These are phyloP conservation scores for Zhuqinia jingwanae DNA, from an alignment of 2,888 invertebrate species.

Conservation along the genomic window DNA sequence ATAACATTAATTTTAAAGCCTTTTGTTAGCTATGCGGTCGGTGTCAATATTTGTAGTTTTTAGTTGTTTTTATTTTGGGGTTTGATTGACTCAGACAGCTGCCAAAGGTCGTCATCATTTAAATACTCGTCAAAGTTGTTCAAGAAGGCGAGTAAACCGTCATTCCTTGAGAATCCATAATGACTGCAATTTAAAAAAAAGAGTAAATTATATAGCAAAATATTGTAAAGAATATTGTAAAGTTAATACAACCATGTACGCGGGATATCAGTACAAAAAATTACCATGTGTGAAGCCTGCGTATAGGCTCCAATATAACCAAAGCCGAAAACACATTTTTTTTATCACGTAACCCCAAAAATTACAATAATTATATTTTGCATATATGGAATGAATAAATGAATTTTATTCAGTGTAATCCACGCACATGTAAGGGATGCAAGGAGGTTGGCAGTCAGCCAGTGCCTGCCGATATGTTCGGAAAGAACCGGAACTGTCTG, in stretches of 20 bases:
- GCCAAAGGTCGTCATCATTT: constrained; percentile 99
- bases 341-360: not conserved
- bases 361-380: not conserved
- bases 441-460: constrained; percentile 97
- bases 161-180: constrained; percentile 96
- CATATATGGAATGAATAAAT: too few species aligned
- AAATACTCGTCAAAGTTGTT: constrained; percentile 97
- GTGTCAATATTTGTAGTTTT: not conserved
- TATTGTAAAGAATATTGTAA: constrained; percentile 65
- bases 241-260: not conserved
- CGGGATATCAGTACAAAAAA: not conserved
- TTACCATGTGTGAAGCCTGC: constrained; percentile 96
- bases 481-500: constrained; percentile 99
- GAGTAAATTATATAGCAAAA: constrained; percentile 22
- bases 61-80: constrained; percentile 86
- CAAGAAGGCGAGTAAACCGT: constrained; percentile 96
- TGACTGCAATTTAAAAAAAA: constrained; percentile 84
- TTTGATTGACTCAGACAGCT: constrained; percentile 97
- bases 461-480: constrained; percentile 97
- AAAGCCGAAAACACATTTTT: constrained; percentile 49
- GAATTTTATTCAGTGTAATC: not conserved
- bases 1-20: not conserved
- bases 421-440: constrained; percentile 99
- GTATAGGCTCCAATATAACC: constrained; percentile 98
- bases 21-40: too few species aligned